Evolutionary conservation across 1,140 invertebrate genomes (phyloP), one percentile per base, ranked within the genome.

Genomic region (Zaprionus lachaisei): DNA sequence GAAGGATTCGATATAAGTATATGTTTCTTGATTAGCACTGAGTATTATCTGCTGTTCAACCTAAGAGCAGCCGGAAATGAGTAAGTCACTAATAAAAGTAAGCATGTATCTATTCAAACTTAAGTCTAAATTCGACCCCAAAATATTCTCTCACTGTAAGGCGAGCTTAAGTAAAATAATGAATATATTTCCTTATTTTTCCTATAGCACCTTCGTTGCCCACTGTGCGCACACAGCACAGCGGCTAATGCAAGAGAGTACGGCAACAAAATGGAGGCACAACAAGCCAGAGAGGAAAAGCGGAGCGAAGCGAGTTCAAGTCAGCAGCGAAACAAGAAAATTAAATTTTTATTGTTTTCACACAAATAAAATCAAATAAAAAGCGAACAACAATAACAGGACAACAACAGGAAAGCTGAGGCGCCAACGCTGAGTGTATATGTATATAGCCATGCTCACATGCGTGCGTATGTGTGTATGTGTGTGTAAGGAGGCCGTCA

Each of bases 271-370:
- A 74, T 76, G 31, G 69, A 68, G 55, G 64, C 47, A 80, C 63
- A 66, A 57, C 51, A 34, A 77, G 54, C 67, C 37, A 24, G 15
- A 54, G 26, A 69, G 54, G 54, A 41, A 77, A 62, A 72, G 64
- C 69, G 60, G 65, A 64, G 66, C 41, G 41, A 69, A 60, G 67
- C 41, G 41, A 72, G 82, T 86, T 90, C 81, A 84, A 89, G 79
- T 75, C 76, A 77, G 64, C 74, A 49, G 82, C 87, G 84, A 83
- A 92, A 92, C 91, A 92, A 91, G 90, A 92, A 92, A 92, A 92
- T 92, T 92, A 92, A 92, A 89, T 87, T 92, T 92, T 92, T 92
- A 92, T 92, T 92, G 86, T 92, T 92, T 91, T 92, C 83, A 91
- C 83, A 91, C 91, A 92, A 86, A 90, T 86, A 91, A 91, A 91